Base-by-base conservation (phyloP, 2,113 vertebrate species). In the Brachypteracias leptosomus region DNA sequence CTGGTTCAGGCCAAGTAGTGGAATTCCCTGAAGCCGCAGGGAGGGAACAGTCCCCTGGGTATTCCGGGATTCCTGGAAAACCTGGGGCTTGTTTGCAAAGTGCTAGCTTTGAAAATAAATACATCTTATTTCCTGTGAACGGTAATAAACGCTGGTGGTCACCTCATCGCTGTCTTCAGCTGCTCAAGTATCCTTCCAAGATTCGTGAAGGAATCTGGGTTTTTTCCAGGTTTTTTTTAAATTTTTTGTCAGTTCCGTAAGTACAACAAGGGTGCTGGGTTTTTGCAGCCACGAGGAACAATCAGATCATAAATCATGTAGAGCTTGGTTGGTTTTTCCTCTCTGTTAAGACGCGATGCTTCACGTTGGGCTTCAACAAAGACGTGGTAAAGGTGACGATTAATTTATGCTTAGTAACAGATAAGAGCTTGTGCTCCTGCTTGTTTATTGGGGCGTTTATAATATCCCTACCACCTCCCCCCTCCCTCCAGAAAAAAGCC, bases 401-500 rank as follows among this genome's bases (percentile, higher is more conserved):
- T 19, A 73, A 15, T 36, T 63, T 44, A 8, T 65, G 31, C 7
- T 26, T 72, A 38, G 8, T 63, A 25, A 40, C 20, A 59, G 62
- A 55, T 33, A 68, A 57, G 16, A 73, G 75, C 13, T 70, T 58
- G 4, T 77, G 51, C 16, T 77, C 11, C 11, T 44, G 20, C 46
- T 81, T 67, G 20, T 44, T 38, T 88, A 29, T 38, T 52, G 31
- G 4, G 18, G 4, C 0, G 7, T 87, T 71, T 62, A 35, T 26
- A 61, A 14, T 42, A 47, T n/a, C 10, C 28, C 7, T 20, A 33
- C 20, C 5, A 2, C 11, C 12, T 3, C 3, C 7, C 8, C 12
- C 42, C 42, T 2, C 7, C 8, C 12, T 15, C 42, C 51, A 52
- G 72, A 35, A 54, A 52, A 65, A 70, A 73, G 2, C 36, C 16